These are phyloP conservation scores for Rhinoderma darwinii DNA, from an alignment of 2,113 vertebrate genomes.

Conservation along the genomic window DNA sequence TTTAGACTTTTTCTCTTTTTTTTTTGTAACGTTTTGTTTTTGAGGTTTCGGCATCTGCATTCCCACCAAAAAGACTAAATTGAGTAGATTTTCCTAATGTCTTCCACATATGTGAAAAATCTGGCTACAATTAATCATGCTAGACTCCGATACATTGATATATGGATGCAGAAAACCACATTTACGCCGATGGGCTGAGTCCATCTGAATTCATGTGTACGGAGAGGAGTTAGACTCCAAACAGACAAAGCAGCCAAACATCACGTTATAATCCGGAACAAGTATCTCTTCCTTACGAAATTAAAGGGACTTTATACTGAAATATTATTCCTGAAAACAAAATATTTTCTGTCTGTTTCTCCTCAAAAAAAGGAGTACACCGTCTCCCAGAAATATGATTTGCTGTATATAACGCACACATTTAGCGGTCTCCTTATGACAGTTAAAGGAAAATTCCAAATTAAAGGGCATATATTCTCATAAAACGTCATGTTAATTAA, in stretches of 20 bases:
- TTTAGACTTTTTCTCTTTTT: conserved; percentile 1
- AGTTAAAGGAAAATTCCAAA: neutral
- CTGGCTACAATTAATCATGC: conserved; percentile 39
- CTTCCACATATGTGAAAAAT: conserved; percentile 50
- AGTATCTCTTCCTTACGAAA: conserved; percentile 28
- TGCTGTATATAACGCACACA: too few relatives aligned
- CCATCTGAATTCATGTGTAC: conserved; percentile 37
- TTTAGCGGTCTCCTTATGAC: neutral
- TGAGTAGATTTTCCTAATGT: conserved; percentile 40
- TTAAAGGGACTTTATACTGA: conserved; percentile 34
- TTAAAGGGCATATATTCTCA: neutral
- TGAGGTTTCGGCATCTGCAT: conserved; percentile 40
- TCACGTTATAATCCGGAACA: conserved; percentile 20
- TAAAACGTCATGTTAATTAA: too few relatives aligned
- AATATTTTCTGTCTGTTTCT: conserved; percentile 24
- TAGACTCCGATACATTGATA: conserved; percentile 41
- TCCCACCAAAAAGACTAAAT: conserved; percentile 27
- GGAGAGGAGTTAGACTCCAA: conserved; percentile 14
- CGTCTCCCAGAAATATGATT: neutral
- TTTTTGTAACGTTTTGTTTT: conserved; percentile 16
- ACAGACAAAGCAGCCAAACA: conserved; percentile 25
- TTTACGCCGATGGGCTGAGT: conserved; percentile 22
- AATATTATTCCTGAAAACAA: conserved; percentile 32
- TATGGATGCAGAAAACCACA: conserved; percentile 32
- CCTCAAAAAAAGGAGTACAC: conserved; percentile 9